Base-by-base conservation (phyloP, 2,888 invertebrate species). In the Ophion slaviceki region DNA sequence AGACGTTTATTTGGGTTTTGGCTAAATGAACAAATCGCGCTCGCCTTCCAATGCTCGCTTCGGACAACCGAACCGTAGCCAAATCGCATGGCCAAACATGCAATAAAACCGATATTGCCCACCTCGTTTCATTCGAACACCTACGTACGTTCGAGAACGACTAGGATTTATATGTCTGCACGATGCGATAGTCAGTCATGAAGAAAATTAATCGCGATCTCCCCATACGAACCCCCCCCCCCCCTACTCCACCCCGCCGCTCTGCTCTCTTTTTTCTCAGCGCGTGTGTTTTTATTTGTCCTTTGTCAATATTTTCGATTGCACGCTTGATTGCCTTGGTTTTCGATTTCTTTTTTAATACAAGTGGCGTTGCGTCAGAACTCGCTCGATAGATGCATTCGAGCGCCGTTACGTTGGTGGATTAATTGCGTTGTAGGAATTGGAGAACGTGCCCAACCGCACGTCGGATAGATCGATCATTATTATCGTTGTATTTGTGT, bases 141-240 rank as follows among this genome's bases (percentile, higher is more conserved):
- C 40, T 40, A 40, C 40, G 8, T 40, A 8, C 40, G 40, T 40
- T 7, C 40, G 8, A 32, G 32, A 40, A 40, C 40, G 40, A 40
- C 40, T 40, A 8, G 40, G 40, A 40, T 40, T 40, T 40, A 40
- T 40, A 40, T 40, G 40, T 40, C 40, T 40, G 6, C 7, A 6
- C 57, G 71, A 57, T 32, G 57, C 57, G 28, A 71, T 57, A 45
- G 24, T 68, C 68, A 45, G 24, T 45, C 20, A 68, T 24, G 45
- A 47, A 68, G 40, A 68, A 67, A 45, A 20, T 24, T 45, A 20
- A 4, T 7, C 45, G 24, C 45, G 40, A 45, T 68, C 24, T 45
- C 68, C 11, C 24, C 45, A 45, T 45, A 45, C 45, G 24, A 45
- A 10, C 20, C 45, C 11, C 14, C n/a, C 20, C 45, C 11, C 14